Base-by-base conservation (phyloP, 2,113 vertebrate species). In the Orthonyx spaldingii region DNA sequence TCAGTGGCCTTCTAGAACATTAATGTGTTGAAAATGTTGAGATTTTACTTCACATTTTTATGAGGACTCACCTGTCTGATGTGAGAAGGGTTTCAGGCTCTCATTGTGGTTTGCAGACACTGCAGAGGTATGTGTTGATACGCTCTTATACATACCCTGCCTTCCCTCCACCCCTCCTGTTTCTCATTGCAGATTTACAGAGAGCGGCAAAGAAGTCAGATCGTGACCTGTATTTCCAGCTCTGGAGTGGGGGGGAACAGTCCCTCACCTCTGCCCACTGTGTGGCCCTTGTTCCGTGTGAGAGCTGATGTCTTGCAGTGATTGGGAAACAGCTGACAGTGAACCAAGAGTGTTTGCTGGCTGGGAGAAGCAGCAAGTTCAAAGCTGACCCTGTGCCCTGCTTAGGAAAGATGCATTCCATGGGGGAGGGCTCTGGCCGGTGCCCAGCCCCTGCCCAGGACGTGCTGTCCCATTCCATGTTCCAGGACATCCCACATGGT, bases 401-500 rank as follows among this genome's bases (percentile, higher is more conserved):
- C n/a, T 66, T 16, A 46, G 66, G 71, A 74, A 64, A 64, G 55
- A 42, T 32, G n/a, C 41, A 57, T 95, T 95, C 64, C 66, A 41
- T 32, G 60, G 65, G 55, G 75, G n/a, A 72, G 55, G 57, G 91
- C 21, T 47, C 61, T 86, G 74, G n/a, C 77, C 53, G 47, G 55
- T 77, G 59, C 72, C 66, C 8, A 4, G 71, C 50, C 28, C 9
- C 47, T 60, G 82, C 83, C 56, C 77, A 80, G 80, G 42, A 72
- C 11, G 0, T 71, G 63, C 76, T 77, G 64, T 86, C 30, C 76
- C 5, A 1, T 37, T 63, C 81, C 2, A 0, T 2, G 2, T n/a
- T n/a, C n/a, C n/a, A n/a, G n/a, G n/a, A 22, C 10, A 53, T 46
- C 50, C 55, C 0, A 2, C 72, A 44, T 3, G 0, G 24, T 49